phyloP scores from a whole-genome alignment of 2,888 invertebrate genomes.

The Polydesmus complanatus region DNA sequence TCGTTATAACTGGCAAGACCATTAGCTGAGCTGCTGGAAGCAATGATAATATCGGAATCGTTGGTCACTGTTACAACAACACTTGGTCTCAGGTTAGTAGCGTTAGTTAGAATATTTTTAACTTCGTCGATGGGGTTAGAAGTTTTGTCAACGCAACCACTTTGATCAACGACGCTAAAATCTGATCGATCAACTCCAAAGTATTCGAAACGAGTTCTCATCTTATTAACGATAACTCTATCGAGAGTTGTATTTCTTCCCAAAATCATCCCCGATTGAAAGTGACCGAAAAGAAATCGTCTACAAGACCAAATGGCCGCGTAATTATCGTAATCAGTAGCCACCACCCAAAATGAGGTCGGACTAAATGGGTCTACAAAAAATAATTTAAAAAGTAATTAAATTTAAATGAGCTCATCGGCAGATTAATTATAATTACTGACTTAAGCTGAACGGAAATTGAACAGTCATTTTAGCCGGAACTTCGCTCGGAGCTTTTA shows the following conservation, averaged over 20 bases:
- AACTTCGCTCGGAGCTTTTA: conserved; percentile 41
- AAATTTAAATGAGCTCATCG: not conserved
- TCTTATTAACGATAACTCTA: conserved; percentile 53
- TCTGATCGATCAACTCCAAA: conserved; percentile 63
- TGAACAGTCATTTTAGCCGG: conserved; percentile 59
- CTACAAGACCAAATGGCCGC: conserved; percentile 69
- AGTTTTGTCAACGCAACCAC: conserved; percentile 38
- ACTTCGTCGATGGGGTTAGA: not conserved
- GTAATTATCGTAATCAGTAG: conserved; percentile 58
- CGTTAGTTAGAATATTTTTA: not conserved
- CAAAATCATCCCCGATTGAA: conserved; percentile 66
- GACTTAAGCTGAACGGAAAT: conserved; percentile 54
- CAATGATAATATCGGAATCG: not conserved
- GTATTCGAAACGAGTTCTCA: conserved; percentile 42
- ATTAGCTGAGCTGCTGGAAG: not conserved
- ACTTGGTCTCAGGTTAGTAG: not conserved
- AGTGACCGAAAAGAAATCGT: conserved; percentile 55
- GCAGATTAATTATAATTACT: conserved; percentile 35
- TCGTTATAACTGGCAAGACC: not conserved
- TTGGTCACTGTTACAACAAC: not conserved
- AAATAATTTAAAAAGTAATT: not conserved
- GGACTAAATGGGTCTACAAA: conserved; percentile 54
- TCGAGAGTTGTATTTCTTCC: conserved; percentile 58
- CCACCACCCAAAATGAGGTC: conserved; percentile 56
- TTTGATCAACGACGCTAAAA: conserved; percentile 57